Percentiles rank a stretch among this genome's conserved stretches.
Evolutionary conservation across 1,140 invertebrate species (phyloP).

Genomic region (Cydia strobilella): DNA sequence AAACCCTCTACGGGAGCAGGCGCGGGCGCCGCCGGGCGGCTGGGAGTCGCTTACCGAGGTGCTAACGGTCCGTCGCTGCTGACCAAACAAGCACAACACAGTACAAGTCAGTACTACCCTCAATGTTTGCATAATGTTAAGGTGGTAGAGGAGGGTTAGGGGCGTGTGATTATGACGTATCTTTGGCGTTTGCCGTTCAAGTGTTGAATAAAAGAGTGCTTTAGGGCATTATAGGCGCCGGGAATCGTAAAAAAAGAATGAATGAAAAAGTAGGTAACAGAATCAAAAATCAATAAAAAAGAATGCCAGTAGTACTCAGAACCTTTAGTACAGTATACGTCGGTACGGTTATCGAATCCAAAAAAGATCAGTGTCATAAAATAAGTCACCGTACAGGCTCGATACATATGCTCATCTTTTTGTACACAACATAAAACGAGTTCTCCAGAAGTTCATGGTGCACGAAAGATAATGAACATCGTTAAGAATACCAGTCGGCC

Average conservation of each 20-base stretch:
- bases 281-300: conserved; percentile 20
- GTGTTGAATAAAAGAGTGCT: conserved; percentile 32
- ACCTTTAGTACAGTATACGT: conserved; percentile 15
- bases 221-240: conserved; percentile 29
- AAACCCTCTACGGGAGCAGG: conserved; percentile 56
- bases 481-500: conserved; percentile 5
- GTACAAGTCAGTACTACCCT: conserved; percentile 75
- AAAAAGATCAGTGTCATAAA: not conserved
- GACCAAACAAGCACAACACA: conserved; percentile 78
- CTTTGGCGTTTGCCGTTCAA: conserved; percentile 18
- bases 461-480: conserved; percentile 5
- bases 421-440: not conserved
- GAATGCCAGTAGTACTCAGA: conserved; percentile 9
- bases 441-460: not conserved
- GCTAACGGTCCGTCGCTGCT: conserved; percentile 79
- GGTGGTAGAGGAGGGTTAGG: conserved; percentile 40
- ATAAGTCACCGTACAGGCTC: not conserved
- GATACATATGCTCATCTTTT: conserved; percentile 2
- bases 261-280: conserved; percentile 38
- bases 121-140: conserved; percentile 62
- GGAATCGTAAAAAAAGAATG: conserved; percentile 38
- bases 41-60: conserved; percentile 74
- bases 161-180: conserved; percentile 33
- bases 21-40: conserved; percentile 63
- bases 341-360: not conserved